phyloP scores from a whole-genome alignment of 2,888 invertebrate species.

The Ptychoptera contaminata region DNA sequence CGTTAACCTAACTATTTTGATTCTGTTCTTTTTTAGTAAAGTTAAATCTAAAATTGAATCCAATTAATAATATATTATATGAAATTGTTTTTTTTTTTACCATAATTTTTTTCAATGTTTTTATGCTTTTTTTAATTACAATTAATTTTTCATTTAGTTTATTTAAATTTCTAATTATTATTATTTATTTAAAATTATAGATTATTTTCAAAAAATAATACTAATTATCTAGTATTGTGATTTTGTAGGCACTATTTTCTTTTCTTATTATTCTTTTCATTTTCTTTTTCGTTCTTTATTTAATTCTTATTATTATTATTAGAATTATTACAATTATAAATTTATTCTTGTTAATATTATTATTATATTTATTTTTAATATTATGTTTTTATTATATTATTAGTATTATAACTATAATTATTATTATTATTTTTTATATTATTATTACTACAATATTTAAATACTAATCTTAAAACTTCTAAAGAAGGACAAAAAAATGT shows the following conservation, averaged over 20 bases:
- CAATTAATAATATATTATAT: too few species aligned
- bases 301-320: neutral
- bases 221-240: conserved; percentile 32
- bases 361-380: too few species aligned
- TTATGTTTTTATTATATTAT: neutral
- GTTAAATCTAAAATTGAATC: too few species aligned
- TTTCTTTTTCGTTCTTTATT: neutral
- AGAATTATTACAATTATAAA: neutral
- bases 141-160: neutral
- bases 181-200: neutral
- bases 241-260: conserved; percentile 31
- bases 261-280: conserved; percentile 8
- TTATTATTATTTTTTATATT: neutral
- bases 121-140: neutral
- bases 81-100: too few species aligned
- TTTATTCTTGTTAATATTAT: neutral
- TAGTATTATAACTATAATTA: neutral
- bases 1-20: too few species aligned
- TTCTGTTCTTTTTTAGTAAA: too few species aligned
- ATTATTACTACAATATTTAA: too few species aligned
- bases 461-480: too few species aligned
- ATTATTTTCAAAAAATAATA: conserved; percentile 4
- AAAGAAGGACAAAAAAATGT: too few species aligned
- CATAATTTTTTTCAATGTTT: too few species aligned
- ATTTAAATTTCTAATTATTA: neutral